Evolutionary conservation across 2,888 invertebrate genomes (phyloP).

Genomic region (Cabera pusaria): DNA sequence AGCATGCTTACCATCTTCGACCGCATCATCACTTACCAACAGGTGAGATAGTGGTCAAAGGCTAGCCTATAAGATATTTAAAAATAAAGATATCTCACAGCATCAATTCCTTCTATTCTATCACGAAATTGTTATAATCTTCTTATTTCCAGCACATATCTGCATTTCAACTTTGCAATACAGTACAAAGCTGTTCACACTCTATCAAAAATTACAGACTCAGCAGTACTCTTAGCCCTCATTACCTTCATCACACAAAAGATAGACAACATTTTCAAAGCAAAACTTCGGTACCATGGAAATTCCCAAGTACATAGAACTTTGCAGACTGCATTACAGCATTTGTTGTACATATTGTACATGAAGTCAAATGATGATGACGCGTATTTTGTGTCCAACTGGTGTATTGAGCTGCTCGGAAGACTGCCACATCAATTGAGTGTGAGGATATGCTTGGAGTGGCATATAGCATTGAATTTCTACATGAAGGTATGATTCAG

Average conservation of each 20-base stretch:
- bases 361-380: slow-evolving; percentile 40
- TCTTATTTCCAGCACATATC: slow-evolving; percentile 56
- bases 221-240: slow-evolving; percentile 44
- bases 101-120: no score
- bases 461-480: slow-evolving; percentile 62
- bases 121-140: no score
- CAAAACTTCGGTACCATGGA: slow-evolving; percentile 68
- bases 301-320: slow-evolving; percentile 64
- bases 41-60: no score
- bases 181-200: slow-evolving; percentile 49
- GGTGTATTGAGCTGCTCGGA: slow-evolving; percentile 59
- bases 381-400: slow-evolving; percentile 39
- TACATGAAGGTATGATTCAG: slow-evolving; percentile 59
- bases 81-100: no score
- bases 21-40: no score
- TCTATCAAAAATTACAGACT: slow-evolving; percentile 49
- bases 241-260: slow-evolving; percentile 50
- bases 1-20: no score
- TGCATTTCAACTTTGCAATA: slow-evolving; percentile 59
- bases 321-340: slow-evolving; percentile 60
- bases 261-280: slow-evolving; percentile 55
- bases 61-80: no score
- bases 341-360: slow-evolving; percentile 51
- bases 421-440: slow-evolving; percentile 69
- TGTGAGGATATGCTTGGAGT: slow-evolving; percentile 64